phyloP scores from a whole-genome alignment of 1,140 invertebrate genomes.

The Chionoecetes opilio region DNA sequence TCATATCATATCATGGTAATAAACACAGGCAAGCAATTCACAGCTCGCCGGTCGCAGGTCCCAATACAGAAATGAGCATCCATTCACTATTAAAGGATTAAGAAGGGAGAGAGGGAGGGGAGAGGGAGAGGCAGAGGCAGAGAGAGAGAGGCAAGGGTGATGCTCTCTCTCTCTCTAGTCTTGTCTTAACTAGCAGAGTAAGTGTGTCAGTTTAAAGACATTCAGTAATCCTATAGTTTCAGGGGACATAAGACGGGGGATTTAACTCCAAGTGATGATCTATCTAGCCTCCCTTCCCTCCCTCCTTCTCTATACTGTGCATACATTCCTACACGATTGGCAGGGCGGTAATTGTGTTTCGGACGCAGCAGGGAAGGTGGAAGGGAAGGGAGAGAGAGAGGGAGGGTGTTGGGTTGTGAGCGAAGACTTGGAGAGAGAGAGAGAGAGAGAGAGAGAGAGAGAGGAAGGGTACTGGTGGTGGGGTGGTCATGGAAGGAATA shows the following conservation, averaged over 20 bases:
- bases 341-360: too few relatives aligned
- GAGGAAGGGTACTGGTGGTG: neutral
- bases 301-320: neutral
- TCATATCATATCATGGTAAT: neutral
- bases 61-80: neutral
- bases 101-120: constrained; percentile 50
- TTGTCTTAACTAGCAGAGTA: neutral
- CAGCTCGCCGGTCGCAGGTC: neutral
- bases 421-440: neutral
- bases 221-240: neutral
- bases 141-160: constrained; percentile 44
- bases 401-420: neutral
- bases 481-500: neutral
- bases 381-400: too few relatives aligned
- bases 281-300: neutral
- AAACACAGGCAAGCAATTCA: neutral
- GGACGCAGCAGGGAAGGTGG: too few relatives aligned
- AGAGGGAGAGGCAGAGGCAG: constrained; percentile 54
- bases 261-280: neutral
- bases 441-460: neutral
- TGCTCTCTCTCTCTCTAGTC: neutral
- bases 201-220: too few relatives aligned
- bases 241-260: neutral
- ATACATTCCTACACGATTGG: too few relatives aligned
- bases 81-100: constrained; percentile 34